These are phyloP conservation scores for Pleuronectes platessa DNA, from an alignment of 2,113 vertebrate species.

Conservation along the genomic window DNA sequence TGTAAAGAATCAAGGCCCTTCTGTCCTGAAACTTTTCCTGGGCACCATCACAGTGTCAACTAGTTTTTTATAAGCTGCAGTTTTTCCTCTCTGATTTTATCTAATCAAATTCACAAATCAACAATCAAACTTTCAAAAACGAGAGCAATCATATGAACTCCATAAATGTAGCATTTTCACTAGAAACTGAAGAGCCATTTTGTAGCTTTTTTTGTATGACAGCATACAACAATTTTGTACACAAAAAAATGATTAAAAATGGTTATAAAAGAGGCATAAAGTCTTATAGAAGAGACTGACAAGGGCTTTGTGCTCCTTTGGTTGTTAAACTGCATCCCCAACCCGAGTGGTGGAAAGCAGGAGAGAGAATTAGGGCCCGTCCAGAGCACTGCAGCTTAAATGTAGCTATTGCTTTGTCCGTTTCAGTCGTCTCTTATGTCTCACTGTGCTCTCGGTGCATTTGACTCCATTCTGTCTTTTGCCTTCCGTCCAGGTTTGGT, in stretches of 20 bases:
- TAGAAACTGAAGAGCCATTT: slow-evolving; percentile 9
- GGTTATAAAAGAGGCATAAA: slow-evolving; percentile 72
- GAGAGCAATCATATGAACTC: slow-evolving; percentile 32
- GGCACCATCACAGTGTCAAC: slow-evolving; percentile 52
- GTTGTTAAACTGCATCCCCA: slow-evolving; percentile 69
- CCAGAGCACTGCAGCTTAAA: slow-evolving; percentile 44
- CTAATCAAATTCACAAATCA: slow-evolving; percentile 30
- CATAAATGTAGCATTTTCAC: slow-evolving; percentile 22
- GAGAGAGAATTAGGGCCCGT: slow-evolving; percentile 37
- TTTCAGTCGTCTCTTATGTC: slow-evolving; percentile 42
- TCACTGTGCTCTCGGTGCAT: slow-evolving; percentile 35
- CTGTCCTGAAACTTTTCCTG: slow-evolving; percentile 32
- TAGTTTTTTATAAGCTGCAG: slow-evolving; percentile 15
- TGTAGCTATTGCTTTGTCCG: slow-evolving; percentile 38
- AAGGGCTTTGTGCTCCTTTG: slow-evolving; percentile 79
- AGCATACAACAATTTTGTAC: slow-evolving; percentile 53
- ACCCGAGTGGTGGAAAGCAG: slow-evolving; percentile 37
- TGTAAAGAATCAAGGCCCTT: slow-evolving; percentile 4
- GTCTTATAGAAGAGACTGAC: slow-evolving; percentile 70
- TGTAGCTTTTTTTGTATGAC: slow-evolving; percentile 27
- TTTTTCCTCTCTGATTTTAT: slow-evolving; percentile 1
- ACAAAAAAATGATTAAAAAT: slow-evolving; percentile 68
- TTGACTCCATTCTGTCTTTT: slow-evolving; percentile 18
- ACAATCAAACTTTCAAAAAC: slow-evolving; percentile 12
- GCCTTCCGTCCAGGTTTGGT: slow-evolving; percentile 54